Evolutionary conservation across 2,113 vertebrate species (phyloP), one percentile per base, ranked within the genome.

Genomic region (Protomyctophum bolini): DNA sequence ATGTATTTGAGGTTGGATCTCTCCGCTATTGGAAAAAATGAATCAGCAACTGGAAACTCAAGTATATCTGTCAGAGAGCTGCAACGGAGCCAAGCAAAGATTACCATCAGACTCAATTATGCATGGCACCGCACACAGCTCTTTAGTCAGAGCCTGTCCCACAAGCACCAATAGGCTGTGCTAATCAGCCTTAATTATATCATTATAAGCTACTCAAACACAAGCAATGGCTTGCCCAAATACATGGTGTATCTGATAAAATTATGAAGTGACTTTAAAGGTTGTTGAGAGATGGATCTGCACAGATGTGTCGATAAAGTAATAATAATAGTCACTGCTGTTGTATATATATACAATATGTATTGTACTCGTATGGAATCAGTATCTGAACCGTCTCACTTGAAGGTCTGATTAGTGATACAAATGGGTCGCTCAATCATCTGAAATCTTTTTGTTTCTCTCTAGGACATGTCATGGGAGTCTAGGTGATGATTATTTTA

Each of bases 101-200:
- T 79, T 72, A 77, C 9, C 45, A 73, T 77, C 65, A 66, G 45
- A 33, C 1, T 9, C 67, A 79, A 75, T 77, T 61, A 75, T 9
- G 28, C 3, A 14, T 81, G 61, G 68, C 62, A 70, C 48, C 73
- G 72, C 75, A 76, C 79, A 60, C 56, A 78, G 41, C 67, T 63
- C 8, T 11, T 2, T 6, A 10, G 33, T 41, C 4, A 47, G 56
- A 41, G 46, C 54, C 15, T 11, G 60, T 63, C 62, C 6, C 52
- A 50, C 58, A 47, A 76, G 57, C 33, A 14, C 58, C 52, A 29
- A 57, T 10, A 75, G 46, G 76, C 72, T 73, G 66, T 15, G 57
- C 62, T 80, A 79, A 85, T 86, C 80, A 82, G 47, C 33, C 41
- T 51, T 76, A 76, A 83, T 80, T 58, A 72, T 66, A 10, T 70